Evolutionary conservation across 2,888 invertebrate genomes (phyloP).

Genomic region (Cepaea hortensis): DNA sequence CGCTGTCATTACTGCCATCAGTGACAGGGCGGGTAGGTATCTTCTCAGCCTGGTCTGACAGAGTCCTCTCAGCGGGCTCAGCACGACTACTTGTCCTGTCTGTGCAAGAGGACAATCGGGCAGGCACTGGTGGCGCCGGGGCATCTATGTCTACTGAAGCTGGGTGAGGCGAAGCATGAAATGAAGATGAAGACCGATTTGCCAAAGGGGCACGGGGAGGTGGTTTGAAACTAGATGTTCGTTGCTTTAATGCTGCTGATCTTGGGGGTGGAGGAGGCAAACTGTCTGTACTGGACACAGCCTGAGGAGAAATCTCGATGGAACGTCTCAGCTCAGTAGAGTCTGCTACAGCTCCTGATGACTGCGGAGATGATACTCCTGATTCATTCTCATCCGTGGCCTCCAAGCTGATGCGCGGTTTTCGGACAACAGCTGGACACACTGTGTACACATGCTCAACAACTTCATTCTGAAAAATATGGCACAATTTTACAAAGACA

Average conservation of each 20-base stretch:
- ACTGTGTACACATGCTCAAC: constrained; percentile 56
- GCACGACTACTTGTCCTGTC: not conserved
- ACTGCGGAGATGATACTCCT: constrained; percentile 30
- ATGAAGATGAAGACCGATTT: not conserved
- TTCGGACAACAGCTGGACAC: constrained; percentile 54
- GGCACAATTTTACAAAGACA: not conserved
- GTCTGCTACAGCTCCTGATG: constrained; percentile 17
- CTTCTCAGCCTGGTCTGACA: not conserved
- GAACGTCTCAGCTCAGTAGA: not conserved
- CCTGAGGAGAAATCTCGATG: not conserved
- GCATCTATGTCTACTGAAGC: not conserved
- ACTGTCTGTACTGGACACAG: not conserved
- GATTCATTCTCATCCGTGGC: constrained; percentile 39
- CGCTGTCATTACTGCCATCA: constrained; percentile 45
- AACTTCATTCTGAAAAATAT: constrained; percentile 50
- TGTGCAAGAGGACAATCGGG: not conserved
- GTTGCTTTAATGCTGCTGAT: not conserved
- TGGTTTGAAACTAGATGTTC: not conserved
- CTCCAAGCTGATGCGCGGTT: constrained; percentile 38
- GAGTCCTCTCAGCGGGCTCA: not conserved
- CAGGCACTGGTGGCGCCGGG: constrained; percentile 6
- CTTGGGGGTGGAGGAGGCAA: not conserved
- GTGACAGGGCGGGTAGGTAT: not conserved
- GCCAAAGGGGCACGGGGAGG: not conserved
- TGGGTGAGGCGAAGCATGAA: constrained; percentile 15